Base-by-base conservation (phyloP, 2,888 invertebrate species). In the Argyresthia albistria region DNA sequence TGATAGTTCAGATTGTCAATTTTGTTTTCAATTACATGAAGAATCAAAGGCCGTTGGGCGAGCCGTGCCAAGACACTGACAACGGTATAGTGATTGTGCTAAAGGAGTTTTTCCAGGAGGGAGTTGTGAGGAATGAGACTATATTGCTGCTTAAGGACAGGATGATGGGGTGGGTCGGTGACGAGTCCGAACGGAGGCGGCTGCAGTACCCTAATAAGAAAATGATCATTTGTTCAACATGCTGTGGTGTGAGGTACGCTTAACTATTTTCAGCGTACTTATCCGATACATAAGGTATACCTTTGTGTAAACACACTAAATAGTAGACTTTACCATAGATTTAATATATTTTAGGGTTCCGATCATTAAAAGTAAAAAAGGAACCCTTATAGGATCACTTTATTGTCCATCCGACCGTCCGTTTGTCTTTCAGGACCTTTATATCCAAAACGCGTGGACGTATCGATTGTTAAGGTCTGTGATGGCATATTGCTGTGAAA, bases 1-100 rank as follows among this genome's bases (percentile, higher is more conserved):
- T 86, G 43, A 73, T 87, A 9, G 71, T 75, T 0, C 81, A 83
- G 64, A 66, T 84, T 1, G 83, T 88, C 0, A 69, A 76, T 12
- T 87, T 83, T 53, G 79, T 87, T 1, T 84, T 83, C 45, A 76
- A 82, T 52, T 87, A 80, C 52, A 65, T 88, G 69, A 82, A 80
- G 59, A 75, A 74, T 4, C 35, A 77, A 35, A 69, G 80, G 53
- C 84, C 84, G 4, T 57, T 87, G 0, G 86, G 86, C 0, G 77
- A 80, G 3, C 55, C 72, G 0, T 66, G 68, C 53, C 55, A 61
- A 1, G 66, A 76, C 0, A 63, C 60, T 0, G 87, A 88, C 53
- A 78, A 78, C 37, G 73, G 76, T 2, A 79, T 87, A n/a, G 54
- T 73, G 0, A 62, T 76, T 11, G 69, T 83, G 1, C 54, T 88